Conservation (phyloP, 1,140 invertebrate species). For the Augochlora pura region DNA sequence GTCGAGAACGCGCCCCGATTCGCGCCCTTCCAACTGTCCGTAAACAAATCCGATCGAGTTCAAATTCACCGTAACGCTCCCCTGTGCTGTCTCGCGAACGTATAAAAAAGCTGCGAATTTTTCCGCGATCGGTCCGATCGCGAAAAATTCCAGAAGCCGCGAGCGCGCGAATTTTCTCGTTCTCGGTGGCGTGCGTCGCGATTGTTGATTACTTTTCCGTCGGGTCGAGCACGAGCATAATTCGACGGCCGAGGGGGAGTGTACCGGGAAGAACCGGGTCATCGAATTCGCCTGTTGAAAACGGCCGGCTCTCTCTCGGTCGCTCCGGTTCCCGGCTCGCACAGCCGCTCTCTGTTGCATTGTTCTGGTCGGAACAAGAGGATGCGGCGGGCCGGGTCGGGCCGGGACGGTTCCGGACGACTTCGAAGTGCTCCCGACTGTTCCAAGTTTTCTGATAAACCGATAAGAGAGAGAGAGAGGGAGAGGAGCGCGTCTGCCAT, state of each 20-base stretch:
- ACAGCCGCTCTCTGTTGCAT: not conserved
- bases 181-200: no score
- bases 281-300: not conserved
- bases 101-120: no score
- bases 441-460: slow-evolving; percentile 6
- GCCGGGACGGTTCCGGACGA: not conserved
- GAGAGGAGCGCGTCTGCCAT: not conserved
- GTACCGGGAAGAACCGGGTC: not conserved
- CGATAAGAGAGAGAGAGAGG: not conserved
- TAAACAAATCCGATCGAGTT: not conserved
- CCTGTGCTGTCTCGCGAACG: no score
- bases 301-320: not conserved
- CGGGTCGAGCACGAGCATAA: not conserved
- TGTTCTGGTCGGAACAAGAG: not conserved
- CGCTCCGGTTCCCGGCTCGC: not conserved
- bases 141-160: no score
- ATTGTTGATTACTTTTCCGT: no score
- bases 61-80: no score
- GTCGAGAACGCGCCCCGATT: no score
- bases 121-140: no score
- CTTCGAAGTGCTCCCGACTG: not conserved
- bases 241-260: not conserved
- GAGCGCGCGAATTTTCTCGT: no score
- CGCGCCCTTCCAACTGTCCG: not conserved
- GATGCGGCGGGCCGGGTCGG: not conserved